Conservation (phyloP, 2,888 invertebrate genomes). For the Eutolmus rufibarbis region DNA sequence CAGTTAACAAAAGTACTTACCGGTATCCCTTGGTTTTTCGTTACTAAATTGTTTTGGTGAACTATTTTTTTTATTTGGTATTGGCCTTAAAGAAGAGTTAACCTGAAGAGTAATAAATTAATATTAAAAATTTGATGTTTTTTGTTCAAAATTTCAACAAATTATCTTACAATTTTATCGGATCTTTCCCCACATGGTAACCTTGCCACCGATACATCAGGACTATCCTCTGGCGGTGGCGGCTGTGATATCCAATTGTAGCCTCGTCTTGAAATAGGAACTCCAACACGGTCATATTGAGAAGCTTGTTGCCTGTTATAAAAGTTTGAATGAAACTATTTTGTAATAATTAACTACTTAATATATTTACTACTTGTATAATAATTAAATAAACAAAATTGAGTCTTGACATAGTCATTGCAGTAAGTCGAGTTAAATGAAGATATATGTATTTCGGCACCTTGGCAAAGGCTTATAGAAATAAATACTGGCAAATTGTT, state of each 20-base stretch:
- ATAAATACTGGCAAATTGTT: no score
- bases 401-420: no score
- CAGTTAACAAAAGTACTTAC: constrained; percentile 54
- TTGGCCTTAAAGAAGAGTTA: constrained; percentile 61
- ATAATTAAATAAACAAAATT: no score
- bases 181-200: constrained; percentile 86
- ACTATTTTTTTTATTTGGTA: constrained; percentile 70
- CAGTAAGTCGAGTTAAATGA: no score
- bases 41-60: constrained; percentile 68
- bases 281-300: constrained; percentile 88
- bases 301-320: constrained; percentile 77
- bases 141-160: background rate
- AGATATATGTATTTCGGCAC: no score
- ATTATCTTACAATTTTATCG: constrained; percentile 70
- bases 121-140: background rate
- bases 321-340: background rate
- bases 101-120: constrained; percentile 56
- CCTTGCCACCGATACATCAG: constrained; percentile 82
- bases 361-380: background rate
- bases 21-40: constrained; percentile 60
- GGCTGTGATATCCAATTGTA: constrained; percentile 95
- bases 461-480: no score
- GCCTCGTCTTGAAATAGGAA: constrained; percentile 88
- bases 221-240: constrained; percentile 89
- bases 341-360: background rate